Evolutionary conservation across 2,797 vertebrate species (phyloP), one percentile per base, ranked within the genome.

Genomic region (Catostomus latipinnis): DNA sequence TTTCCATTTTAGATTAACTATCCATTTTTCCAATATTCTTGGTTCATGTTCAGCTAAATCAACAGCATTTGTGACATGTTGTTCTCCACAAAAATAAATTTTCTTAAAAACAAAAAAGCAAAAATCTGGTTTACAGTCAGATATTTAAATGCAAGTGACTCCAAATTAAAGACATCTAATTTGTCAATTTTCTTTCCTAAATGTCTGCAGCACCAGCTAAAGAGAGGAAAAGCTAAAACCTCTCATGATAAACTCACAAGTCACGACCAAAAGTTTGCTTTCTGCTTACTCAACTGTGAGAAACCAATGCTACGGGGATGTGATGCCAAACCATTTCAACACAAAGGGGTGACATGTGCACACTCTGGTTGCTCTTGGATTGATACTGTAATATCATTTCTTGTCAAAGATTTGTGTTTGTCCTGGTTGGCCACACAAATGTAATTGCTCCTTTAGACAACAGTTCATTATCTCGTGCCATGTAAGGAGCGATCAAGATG

Each of bases 371-470:
- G 18, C 16, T 68, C 49, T 71, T 48, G 65, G 69, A 81, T 65
- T 79, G 65, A 81, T 76, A 61, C 61, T 13, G 57, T 66, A 66
- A 83, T 72, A 83, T 74, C 12, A 81, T 72, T 80, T 74, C 65
- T 67, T 62, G 69, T 82, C 80, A 78, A 57, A 79, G 69, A 68
- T 52, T 83, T 66, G 80, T 81, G 80, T 78, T 78, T 78, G 76
- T 82, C 65, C 76, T 86, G 73, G 74, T 74, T 77, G 77, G 58
- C 34, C 76, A 74, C 60, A 49, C 65, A 71, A 76, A 74, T 74
- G 58, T 74, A 78, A 84, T 71, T 81, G 70, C 82, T 80, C 58
- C 74, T 57, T 60, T 60, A 58, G 82, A 77, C 69, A 82, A 70
- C 73, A 77, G 76, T 82, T 75, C 76, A 71, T 82, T 84, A 83